Conservation (phyloP, 2,797 vertebrate genomes). For the Sternotherus odoratus region DNA sequence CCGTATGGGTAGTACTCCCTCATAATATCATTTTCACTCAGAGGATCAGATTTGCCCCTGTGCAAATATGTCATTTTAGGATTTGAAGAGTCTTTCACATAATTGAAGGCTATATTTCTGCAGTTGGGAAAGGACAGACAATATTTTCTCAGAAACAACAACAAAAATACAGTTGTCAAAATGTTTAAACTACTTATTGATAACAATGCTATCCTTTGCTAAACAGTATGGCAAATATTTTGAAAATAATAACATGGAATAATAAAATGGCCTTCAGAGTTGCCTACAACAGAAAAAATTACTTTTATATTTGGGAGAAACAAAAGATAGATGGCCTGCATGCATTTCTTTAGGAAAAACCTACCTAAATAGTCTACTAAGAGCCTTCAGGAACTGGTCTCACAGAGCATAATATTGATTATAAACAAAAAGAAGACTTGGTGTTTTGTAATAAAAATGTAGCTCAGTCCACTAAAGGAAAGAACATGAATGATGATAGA, state of each 20-base stretch:
- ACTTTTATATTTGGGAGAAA: not conserved
- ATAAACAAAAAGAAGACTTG: not conserved
- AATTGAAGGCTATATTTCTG: accelerated
- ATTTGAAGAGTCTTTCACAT: not conserved
- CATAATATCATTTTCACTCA: accelerated
- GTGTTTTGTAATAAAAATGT: not conserved
- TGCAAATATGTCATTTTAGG: not conserved
- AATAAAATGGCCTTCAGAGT: not conserved
- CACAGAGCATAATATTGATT: not conserved
- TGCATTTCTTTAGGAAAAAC: not conserved
- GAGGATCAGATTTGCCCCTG: not conserved
- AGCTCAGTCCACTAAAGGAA: not conserved
- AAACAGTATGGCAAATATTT: not conserved
- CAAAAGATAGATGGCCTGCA: not conserved
- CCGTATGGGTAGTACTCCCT: not conserved
- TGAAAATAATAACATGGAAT: not conserved
- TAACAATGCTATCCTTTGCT: not conserved
- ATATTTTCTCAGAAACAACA: not conserved
- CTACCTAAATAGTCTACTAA: not conserved
- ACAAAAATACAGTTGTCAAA: not conserved
- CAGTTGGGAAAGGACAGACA: not conserved
- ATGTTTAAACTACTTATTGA: not conserved
- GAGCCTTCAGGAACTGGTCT: not conserved
- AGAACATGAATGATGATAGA: not conserved
- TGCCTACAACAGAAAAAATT: not conserved